phyloP scores from a whole-genome alignment of 2,113 vertebrate species.

The Tyrannus savana region DNA sequence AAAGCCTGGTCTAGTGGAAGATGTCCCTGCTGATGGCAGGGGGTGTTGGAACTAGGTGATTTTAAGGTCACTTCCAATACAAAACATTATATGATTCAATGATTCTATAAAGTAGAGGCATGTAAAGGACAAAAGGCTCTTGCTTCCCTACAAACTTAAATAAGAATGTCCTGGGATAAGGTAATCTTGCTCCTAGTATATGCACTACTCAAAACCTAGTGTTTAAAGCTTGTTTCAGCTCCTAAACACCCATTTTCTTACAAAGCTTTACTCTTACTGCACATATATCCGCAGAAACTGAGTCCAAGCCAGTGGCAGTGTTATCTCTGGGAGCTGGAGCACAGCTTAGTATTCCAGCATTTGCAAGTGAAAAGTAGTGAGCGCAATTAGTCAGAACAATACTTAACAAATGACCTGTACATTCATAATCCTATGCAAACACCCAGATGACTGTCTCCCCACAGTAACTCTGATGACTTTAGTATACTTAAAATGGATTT shows the following conservation, averaged over 20 bases:
- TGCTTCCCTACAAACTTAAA: neutral
- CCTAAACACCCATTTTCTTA: neutral
- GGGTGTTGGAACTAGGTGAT: neutral
- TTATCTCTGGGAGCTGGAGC: neutral
- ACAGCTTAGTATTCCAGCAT: neutral
- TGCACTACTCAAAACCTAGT: neutral
- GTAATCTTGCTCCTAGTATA: neutral
- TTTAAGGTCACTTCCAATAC: neutral
- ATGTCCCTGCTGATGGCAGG: neutral
- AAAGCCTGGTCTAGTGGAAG: neutral
- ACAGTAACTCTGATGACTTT: constrained; percentile 21
- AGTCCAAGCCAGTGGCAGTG: neutral
- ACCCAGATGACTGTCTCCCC: neutral
- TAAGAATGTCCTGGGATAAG: neutral
- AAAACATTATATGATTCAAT: neutral
- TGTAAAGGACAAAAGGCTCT: neutral
- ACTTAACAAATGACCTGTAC: neutral
- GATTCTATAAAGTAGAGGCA: neutral
- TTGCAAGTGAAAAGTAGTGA: neutral
- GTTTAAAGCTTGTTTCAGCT: neutral
- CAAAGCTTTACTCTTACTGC: neutral
- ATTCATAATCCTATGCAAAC: constrained; percentile 5
- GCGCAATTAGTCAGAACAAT: neutral
- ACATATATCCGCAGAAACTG: neutral
- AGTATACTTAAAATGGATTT: constrained; percentile 18